A percentile compares a stretch with the other conserved stretches of the same genome.
These are phyloP conservation scores for Pseudomyrmex gracilis DNA, from an alignment of 1,140 invertebrate genomes.

Conservation along the genomic window DNA sequence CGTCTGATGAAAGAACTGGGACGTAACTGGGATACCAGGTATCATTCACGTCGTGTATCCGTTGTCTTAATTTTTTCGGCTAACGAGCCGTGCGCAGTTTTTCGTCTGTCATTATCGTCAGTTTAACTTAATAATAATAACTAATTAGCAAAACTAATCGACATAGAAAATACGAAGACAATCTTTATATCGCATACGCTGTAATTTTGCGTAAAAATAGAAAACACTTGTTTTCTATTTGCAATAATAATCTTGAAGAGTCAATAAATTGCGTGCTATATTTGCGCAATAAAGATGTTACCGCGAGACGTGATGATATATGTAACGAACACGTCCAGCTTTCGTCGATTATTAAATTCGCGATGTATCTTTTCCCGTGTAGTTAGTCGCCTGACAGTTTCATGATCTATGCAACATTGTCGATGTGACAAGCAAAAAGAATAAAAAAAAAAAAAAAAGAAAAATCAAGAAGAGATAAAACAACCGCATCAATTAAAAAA, in stretches of 20 bases:
- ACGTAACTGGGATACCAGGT: conserved; percentile 19
- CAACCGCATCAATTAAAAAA: neutral
- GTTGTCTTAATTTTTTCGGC: conserved; percentile 6
- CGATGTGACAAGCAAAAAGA: neutral
- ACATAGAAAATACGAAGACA: neutral
- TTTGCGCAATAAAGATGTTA: neutral
- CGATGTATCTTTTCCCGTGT: neutral
- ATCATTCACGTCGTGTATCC: conserved; percentile 23
- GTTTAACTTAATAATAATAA: neutral
- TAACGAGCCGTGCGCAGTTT: neutral
- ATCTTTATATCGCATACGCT: neutral
- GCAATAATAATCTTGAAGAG: neutral
- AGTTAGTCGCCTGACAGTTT: neutral
- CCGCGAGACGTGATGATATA: neutral
- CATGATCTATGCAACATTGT: neutral
- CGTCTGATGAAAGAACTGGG: conserved; percentile 48
- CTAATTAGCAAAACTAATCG: neutral
- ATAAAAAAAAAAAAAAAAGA: neutral
- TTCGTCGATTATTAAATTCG: neutral
- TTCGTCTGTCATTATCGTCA: neutral
- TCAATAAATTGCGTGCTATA: neutral
- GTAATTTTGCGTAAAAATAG: neutral
- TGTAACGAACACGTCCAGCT: neutral
- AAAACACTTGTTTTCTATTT: neutral
- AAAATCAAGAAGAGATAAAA: neutral